Evolutionary conservation across 2,113 vertebrate genomes (phyloP).

Genomic region (Lepus europaeus): DNA sequence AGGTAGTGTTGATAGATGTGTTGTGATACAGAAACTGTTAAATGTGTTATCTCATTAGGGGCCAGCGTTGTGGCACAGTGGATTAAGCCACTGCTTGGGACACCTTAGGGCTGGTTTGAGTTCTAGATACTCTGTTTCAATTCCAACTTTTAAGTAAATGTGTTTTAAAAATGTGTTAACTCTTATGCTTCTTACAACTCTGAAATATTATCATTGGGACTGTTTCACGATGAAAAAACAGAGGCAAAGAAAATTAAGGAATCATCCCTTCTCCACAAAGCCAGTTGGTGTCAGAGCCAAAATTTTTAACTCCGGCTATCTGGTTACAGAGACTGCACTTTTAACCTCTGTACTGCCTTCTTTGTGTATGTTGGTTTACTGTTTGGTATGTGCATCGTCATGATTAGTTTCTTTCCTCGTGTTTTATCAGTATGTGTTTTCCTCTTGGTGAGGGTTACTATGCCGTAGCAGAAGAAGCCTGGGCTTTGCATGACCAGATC

Average conservation of each 20-base stretch:
- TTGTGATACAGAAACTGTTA: not conserved
- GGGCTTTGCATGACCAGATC: not conserved
- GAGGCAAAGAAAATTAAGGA: slow-evolving; percentile 29
- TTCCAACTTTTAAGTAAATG: too few relatives aligned
- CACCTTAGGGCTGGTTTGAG: too few relatives aligned
- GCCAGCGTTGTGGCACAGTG: too few relatives aligned
- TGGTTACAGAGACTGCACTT: not conserved
- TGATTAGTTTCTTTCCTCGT: slow-evolving; percentile 11
- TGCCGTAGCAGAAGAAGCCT: slow-evolving; percentile 6
- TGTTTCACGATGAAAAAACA: slow-evolving; percentile 41
- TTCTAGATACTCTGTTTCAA: too few relatives aligned
- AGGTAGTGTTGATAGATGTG: not conserved
- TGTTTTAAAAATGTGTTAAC: not conserved
- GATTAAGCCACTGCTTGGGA: too few relatives aligned
- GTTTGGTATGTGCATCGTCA: not conserved
- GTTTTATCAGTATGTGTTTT: slow-evolving; percentile 48
- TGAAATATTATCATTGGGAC: slow-evolving; percentile 30
- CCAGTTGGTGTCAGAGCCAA: not conserved
- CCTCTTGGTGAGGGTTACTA: slow-evolving; percentile 11
- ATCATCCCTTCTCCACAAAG: not conserved
- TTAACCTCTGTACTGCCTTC: not conserved
- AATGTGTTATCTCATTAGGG: not conserved
- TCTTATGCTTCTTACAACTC: not conserved
- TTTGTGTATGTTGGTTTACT: not conserved
- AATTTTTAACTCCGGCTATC: not conserved